phyloP scores from a whole-genome alignment of 2,888 invertebrate genomes.

The Parthenolecanium corni region DNA sequence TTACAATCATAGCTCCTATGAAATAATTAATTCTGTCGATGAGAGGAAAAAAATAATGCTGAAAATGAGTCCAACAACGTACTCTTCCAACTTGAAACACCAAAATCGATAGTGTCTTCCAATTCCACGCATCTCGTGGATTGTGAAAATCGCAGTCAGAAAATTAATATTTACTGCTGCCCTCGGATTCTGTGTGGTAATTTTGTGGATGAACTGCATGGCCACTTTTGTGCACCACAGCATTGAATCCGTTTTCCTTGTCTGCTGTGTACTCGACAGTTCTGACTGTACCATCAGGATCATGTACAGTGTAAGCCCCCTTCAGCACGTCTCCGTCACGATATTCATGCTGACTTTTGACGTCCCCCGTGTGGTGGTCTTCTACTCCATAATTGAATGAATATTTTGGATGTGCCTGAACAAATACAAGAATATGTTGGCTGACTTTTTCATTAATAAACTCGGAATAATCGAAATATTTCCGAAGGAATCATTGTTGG shows the following conservation, averaged over 20 bases:
- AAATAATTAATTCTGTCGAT: too few relatives aligned
- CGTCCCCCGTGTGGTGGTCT: constrained; percentile 34
- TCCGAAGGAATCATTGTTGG: background rate
- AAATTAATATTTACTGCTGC: constrained; percentile 11
- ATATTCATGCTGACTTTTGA: constrained; percentile 34
- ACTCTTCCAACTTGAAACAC: background rate
- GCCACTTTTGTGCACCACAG: constrained; percentile 34
- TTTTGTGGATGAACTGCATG: constrained; percentile 33
- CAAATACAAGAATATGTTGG: background rate
- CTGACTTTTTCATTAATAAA: background rate
- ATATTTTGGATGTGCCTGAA: constrained; percentile 35
- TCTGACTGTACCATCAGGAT: constrained; percentile 34
- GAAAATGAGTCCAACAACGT: background rate
- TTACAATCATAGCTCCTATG: too few relatives aligned
- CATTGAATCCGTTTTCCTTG: constrained; percentile 35
- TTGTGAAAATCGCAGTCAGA: background rate
- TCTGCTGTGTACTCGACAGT: constrained; percentile 35
- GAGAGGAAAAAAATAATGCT: too few relatives aligned
- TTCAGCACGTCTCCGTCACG: constrained; percentile 35
- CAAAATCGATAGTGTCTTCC: too few relatives aligned
- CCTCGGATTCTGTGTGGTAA: constrained; percentile 16
- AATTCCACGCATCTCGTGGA: too few relatives aligned
- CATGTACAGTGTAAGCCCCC: constrained; percentile 35
- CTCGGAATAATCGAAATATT: background rate
- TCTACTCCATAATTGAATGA: constrained; percentile 34